Evolutionary conservation across 2,888 invertebrate genomes (phyloP).

Genomic region (Dusona sp.): DNA sequence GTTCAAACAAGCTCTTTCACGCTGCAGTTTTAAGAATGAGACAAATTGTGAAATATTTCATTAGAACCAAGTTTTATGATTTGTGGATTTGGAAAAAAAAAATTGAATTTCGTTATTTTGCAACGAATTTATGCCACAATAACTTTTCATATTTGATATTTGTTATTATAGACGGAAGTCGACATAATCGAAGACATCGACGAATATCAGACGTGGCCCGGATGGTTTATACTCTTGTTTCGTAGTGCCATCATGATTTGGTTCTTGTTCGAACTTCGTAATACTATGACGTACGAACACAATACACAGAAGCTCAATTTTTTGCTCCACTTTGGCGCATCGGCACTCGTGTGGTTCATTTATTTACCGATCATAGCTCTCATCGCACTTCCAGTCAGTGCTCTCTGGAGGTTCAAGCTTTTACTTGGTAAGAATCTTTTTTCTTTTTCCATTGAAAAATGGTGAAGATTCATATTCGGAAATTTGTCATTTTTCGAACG

Average conservation of each 20-base stretch:
- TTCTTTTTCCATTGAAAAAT: not conserved
- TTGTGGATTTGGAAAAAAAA: not conserved
- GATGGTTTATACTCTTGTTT: slow-evolving; percentile 96
- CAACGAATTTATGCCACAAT: not conserved
- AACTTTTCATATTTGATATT: not conserved
- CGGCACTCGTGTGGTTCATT: slow-evolving; percentile 99
- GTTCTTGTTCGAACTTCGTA: slow-evolving; percentile 92
- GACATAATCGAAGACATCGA: slow-evolving; percentile 98
- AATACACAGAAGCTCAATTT: slow-evolving; percentile 95
- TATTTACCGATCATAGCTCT: slow-evolving; percentile 97
- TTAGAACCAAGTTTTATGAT: not conserved
- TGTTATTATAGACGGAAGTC: slow-evolving; percentile 92
- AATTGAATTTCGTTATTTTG: not conserved
- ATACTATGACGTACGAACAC: slow-evolving; percentile 92
- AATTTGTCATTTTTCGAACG: not conserved
- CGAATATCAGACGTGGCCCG: slow-evolving; percentile 99
- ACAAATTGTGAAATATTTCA: too few species aligned
- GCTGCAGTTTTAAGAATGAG: too few species aligned
- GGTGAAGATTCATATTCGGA: not conserved
- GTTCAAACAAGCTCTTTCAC: too few species aligned
- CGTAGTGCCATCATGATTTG: slow-evolving; percentile 94
- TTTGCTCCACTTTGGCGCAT: slow-evolving; percentile 98
- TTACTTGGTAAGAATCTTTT: slow-evolving; percentile 89
- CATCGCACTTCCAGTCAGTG: slow-evolving; percentile 96
- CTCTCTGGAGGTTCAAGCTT: slow-evolving; percentile 98